phyloP scores from a whole-genome alignment of 1,140 invertebrate genomes.

The Wasmannia auropunctata region DNA sequence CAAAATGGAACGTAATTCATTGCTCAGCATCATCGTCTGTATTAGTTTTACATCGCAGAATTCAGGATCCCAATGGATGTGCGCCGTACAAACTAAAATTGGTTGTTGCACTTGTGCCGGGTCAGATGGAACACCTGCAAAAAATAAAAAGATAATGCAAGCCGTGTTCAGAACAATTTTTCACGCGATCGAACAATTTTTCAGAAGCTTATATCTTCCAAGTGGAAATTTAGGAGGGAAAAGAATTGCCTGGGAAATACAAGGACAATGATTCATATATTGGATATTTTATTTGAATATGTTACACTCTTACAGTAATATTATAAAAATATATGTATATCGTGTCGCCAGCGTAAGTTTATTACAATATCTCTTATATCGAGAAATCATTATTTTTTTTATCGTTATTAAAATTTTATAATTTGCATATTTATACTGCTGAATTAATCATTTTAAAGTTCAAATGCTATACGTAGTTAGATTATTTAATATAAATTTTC shows the following conservation, averaged over 20 bases:
- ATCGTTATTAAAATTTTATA: background rate
- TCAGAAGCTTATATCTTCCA: background rate
- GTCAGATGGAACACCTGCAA: conserved; percentile 90
- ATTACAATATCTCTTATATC: conserved; percentile 1
- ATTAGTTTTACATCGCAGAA: conserved; percentile 99
- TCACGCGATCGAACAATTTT: background rate
- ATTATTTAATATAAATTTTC: background rate
- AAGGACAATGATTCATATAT: background rate
- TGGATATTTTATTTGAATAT: background rate
- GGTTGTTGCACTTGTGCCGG: conserved; percentile 92
- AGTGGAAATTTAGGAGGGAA: background rate
- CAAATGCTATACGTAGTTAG: background rate
- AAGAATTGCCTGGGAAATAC: background rate
- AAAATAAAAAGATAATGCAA: conserved; percentile 1
- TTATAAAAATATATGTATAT: background rate
- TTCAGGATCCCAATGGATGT: conserved; percentile 99
- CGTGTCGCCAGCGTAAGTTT: background rate
- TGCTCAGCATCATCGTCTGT: conserved; percentile 99
- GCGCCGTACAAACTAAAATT: conserved; percentile 98
- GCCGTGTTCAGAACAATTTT: background rate
- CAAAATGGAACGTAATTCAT: conserved; percentile 94
- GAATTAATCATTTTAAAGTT: background rate
- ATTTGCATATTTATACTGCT: background rate
- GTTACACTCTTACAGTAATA: background rate
- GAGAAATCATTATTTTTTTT: background rate